Base-by-base conservation (phyloP, 92 coral and sea anemone species). In the Bergia puertoricense region DNA sequence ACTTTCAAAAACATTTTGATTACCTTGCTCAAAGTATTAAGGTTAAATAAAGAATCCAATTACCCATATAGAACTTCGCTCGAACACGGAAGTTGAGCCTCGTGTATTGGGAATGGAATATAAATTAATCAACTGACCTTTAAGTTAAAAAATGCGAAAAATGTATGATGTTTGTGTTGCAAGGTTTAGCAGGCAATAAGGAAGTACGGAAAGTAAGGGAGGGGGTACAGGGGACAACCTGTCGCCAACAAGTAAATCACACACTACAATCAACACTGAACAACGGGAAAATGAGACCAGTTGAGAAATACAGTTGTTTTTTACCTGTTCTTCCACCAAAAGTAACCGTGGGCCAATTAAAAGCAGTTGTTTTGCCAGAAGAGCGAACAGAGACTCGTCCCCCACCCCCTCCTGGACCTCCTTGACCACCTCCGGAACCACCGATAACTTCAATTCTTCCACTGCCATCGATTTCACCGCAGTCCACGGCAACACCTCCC, bases 321-420 rank as follows among this genome's bases (percentile, higher is more conserved):
- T 74, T 91, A 94, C 97, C 97, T 86, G 95, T 92, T 82, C 86
- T 89, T 67, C 97, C 97, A 66, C 97, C 97, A 74, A 85, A 88
- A 76, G 97, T 87, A 69, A 71, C 88, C 6, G 93, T 89, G n/a
- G 77, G 39, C 66, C 93, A 85, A 40, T 48, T 69, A 46, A 93
- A 93, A 37, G 94, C 86, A 8, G 73, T 39, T 40, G 74, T 40
- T 66, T 89, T 93, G 4, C 88, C 93, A 42, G 86, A 16, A 86
- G 81, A 94, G 18, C 77, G 68, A 39, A 94, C 89, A 6, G 97
- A 93, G 40, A 93, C 67, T 75, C 97, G 85, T 18, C 97, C 97
- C 4, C 97, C 97, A 41, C 94, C 81, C 5, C 97, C 97, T 20
- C 95, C 97, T 62, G 85, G 85, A 0, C 95, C 97, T 9, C 97